Base-by-base conservation (phyloP, 2,797 vertebrate species). In the Zenarchopterus dispar region DNA sequence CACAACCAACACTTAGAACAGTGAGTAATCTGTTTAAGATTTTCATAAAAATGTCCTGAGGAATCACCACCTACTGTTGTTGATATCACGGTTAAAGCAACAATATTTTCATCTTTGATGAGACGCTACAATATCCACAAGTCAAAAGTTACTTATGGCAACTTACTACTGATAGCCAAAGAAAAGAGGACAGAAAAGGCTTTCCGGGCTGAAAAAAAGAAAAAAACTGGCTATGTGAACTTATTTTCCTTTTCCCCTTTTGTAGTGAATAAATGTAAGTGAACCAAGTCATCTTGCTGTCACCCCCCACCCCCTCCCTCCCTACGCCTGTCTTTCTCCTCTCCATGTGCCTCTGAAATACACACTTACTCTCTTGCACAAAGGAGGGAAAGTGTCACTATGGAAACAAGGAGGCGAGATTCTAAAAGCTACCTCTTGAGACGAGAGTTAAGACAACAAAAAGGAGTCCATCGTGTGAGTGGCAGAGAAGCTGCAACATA, bases 381-480 rank as follows among this genome's bases (percentile, higher is more conserved):
- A 92, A 92, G 83, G 91, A 91, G 90, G 86, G 80, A 90, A 92
- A 93, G 91, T 92, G 93, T 94, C 92, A 93, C 93, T 93, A 93
- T 94, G 93, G 93, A 92, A 94, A 94, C 93, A 93, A 92, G 89
- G 91, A 93, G 91, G 88, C 88, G 81, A 91, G 92, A 92, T 90
- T 93, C 91, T 93, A 90, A 92, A 94, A 92, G 92, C 91, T 91
- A 91, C 91, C 91, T 93, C 92, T 93, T 87, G 88, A 93, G 91
- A 89, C 82, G 79, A 82, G 89, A 90, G 89, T 90, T 90, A 88
- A 90, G 85, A 91, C 89, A 92, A 92, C 91, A 92, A 89, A 87
- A 89, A 85, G 79, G 78, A 90, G 90, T 92, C 89, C 90, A 88
- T 83, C 73, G 82, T 82, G 78, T 88, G 84, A 88, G 82, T 90